Evolutionary conservation across 2,113 vertebrate species (phyloP).

Genomic region (Monarcha castaneiventris): DNA sequence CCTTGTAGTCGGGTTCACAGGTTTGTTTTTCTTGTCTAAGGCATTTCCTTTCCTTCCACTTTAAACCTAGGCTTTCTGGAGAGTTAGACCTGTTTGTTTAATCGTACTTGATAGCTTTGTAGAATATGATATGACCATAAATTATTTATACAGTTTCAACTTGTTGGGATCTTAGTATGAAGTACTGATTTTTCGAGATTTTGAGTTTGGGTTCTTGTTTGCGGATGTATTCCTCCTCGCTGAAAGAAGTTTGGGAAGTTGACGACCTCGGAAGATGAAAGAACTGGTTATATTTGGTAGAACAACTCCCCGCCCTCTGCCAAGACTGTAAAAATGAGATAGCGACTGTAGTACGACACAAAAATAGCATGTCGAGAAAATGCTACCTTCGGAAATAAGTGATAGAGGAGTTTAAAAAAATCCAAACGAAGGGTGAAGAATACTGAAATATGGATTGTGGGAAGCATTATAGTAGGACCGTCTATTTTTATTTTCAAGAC

Average conservation of each 20-base stretch:
- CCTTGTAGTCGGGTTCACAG: not conserved
- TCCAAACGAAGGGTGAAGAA: not conserved
- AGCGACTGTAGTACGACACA: conserved; percentile 5
- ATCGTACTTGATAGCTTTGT: not conserved
- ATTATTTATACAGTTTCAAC: not conserved
- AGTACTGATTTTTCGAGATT: not conserved
- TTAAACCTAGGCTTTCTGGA: not conserved
- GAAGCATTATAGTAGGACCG: not conserved
- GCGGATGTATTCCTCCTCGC: not conserved
- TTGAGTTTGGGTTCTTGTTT: not conserved
- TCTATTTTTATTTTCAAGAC: not conserved
- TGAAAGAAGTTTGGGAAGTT: conserved; percentile 48
- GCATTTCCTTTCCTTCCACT: not conserved
- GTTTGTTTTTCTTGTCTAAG: not conserved
- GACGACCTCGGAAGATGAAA: conserved; percentile 57
- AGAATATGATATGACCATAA: not conserved
- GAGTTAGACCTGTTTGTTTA: not conserved
- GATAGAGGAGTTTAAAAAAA: not conserved
- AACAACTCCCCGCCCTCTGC: conserved; percentile 31
- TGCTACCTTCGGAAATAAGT: not conserved
- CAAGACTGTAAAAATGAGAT: conserved; percentile 47
- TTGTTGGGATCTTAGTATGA: not conserved
- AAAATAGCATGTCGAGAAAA: not conserved
- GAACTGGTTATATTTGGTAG: conserved; percentile 43
- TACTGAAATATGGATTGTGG: not conserved